These are phyloP conservation scores for Manis javanica DNA, from an alignment of 2,797 vertebrate genomes.

Conservation along the genomic window DNA sequence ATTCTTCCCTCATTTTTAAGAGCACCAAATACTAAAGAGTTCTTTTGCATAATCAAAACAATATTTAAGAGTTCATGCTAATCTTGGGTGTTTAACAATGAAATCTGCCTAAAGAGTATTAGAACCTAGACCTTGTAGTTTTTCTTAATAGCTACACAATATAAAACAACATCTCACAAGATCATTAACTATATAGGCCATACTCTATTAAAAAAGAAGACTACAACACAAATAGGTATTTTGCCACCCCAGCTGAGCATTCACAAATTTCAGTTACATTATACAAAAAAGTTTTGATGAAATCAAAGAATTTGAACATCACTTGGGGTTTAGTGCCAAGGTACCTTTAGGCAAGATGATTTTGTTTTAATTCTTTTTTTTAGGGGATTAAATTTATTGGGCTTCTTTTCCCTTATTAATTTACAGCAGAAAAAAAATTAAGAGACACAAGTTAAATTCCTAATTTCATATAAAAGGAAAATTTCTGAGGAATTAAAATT, in stretches of 20 bases:
- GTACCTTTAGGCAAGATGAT: neutral
- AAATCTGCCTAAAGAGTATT: conserved; percentile 17
- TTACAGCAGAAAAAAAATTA: neutral
- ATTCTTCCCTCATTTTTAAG: conserved; percentile 26
- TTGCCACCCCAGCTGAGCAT: neutral
- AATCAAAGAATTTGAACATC: conserved; percentile 4
- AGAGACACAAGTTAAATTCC: neutral
- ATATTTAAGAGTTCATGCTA: neutral
- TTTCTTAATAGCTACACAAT: neutral
- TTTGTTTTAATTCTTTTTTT: neutral
- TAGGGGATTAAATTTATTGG: neutral
- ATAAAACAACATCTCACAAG: neutral
- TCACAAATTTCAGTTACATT: neutral
- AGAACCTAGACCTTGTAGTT: neutral
- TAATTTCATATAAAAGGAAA: conserved; percentile 15
- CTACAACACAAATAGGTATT: neutral
- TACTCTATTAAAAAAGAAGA: neutral
- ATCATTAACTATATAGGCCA: conserved; percentile 14
- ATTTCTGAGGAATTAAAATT: neutral
- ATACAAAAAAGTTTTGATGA: conserved; percentile 17
- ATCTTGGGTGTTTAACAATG: conserved; percentile 22
- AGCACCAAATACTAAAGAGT: conserved; percentile 14
- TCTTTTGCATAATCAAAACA: conserved; percentile 25
- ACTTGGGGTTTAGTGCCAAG: neutral
- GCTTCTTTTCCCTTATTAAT: neutral